These are phyloP conservation scores for Eupithecia inturbata DNA, from an alignment of 2,888 invertebrate species.

Conservation along the genomic window DNA sequence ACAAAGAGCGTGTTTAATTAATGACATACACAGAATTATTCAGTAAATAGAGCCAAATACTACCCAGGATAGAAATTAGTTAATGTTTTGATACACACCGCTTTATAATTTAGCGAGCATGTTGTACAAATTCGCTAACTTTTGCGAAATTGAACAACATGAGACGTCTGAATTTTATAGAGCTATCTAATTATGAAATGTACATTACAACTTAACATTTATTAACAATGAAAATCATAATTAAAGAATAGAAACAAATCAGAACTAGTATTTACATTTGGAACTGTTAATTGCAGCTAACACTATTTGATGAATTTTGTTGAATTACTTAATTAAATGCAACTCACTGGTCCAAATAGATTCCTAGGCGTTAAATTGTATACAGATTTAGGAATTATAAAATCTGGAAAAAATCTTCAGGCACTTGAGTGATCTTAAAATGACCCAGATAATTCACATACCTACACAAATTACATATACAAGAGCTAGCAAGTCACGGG, in stretches of 20 bases:
- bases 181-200: neutral
- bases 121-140: neutral
- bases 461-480: neutral
- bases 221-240: neutral
- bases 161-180: neutral
- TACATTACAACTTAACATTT: neutral
- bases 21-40: constrained; percentile 61
- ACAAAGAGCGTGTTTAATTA: constrained; percentile 64
- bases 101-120: constrained; percentile 28
- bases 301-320: too few relatives aligned
- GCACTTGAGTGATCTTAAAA: neutral
- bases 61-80: constrained; percentile 56
- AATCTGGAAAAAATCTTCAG: neutral
- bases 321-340: too few relatives aligned
- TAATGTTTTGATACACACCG: constrained; percentile 49
- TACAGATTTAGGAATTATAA: neutral
- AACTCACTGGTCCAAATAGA: too few relatives aligned
- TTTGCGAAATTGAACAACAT: neutral
- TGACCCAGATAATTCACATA: neutral
- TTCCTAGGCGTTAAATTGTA: neutral
- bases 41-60: constrained; percentile 65
- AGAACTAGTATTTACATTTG: neutral
- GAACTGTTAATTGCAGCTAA: neutral
- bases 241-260: neutral
- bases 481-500: neutral